Conservation (phyloP, 2,113 vertebrate genomes). For the Malurus alboscapulatus region DNA sequence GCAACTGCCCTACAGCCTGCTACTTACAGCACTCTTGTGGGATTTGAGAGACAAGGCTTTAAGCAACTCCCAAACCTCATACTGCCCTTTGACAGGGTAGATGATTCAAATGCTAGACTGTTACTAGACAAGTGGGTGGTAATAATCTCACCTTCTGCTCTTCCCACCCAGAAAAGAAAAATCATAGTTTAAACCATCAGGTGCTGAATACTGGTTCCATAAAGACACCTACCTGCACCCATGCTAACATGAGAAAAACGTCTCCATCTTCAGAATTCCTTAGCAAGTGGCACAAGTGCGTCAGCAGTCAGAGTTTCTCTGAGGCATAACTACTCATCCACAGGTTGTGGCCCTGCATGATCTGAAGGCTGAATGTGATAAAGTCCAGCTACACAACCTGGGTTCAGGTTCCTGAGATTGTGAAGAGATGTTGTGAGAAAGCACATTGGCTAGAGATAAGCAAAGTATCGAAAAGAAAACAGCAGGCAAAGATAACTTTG, state of each 20-base stretch:
- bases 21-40: not conserved
- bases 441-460: not conserved
- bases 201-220: not conserved
- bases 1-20: not conserved
- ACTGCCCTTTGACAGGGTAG: not conserved
- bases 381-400: not conserved
- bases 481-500: not conserved
- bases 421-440: not conserved
- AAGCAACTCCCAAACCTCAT: not conserved
- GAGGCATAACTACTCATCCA: not conserved
- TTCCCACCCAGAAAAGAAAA: not conserved
- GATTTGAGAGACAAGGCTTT: not conserved
- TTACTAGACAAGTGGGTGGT: slow-evolving; percentile 14
- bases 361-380: not conserved
- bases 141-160: not conserved
- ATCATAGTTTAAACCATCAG: not conserved
- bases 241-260: not conserved
- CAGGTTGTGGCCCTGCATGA: accelerated
- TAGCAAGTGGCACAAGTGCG: not conserved
- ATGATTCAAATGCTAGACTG: not conserved
- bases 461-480: not conserved
- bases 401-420: not conserved
- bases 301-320: accelerated
- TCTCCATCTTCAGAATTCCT: not conserved
- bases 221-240: not conserved